Evolutionary conservation across 2,113 vertebrate genomes (phyloP).

Genomic region (Pomatorhinus ruficollis): DNA sequence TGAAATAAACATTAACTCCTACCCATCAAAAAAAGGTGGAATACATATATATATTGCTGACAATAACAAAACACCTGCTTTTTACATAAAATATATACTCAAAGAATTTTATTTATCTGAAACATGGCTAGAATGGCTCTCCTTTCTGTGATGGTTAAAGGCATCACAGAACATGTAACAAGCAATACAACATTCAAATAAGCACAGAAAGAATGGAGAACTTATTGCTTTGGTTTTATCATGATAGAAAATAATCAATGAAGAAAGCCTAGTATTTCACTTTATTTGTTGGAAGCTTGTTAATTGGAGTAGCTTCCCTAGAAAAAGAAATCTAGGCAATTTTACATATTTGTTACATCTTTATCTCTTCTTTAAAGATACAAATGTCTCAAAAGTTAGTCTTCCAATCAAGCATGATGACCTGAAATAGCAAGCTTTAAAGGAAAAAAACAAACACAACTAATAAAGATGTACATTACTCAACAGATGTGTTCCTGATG

Average conservation of each 20-base stretch:
- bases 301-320: not conserved
- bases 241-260: not conserved
- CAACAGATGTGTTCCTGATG: not conserved
- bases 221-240: not conserved
- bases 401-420: not conserved
- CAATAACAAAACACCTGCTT: not conserved
- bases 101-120: not conserved
- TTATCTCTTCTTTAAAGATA: not conserved
- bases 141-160: not conserved
- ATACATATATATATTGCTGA: not conserved
- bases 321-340: not conserved
- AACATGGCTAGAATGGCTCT: not conserved
- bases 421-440: not conserved
- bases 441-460: not conserved
- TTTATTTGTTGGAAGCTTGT: rapidly evolving
- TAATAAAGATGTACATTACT: not conserved
- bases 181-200: not conserved
- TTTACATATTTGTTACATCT: not conserved
- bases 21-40: not conserved
- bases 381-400: not conserved
- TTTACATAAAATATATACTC: not conserved
- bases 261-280: not conserved
- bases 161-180: not conserved
- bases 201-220: not conserved
- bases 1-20: not conserved